Base-by-base conservation (phyloP, 53 echinoderm and acorn worm species). In the Astropecten irregularis region DNA sequence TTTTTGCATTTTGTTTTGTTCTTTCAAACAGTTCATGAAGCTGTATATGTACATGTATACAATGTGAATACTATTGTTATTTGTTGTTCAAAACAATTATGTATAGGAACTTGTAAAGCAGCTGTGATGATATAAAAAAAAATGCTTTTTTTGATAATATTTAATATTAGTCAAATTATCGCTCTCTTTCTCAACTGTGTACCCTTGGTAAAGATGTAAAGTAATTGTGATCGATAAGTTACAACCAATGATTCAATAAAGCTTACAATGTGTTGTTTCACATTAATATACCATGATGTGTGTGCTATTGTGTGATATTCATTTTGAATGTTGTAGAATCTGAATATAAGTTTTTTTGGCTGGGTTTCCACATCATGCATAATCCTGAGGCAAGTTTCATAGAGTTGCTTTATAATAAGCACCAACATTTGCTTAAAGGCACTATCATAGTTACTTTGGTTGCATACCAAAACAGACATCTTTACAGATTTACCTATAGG, bases 41-140 rank as follows among this genome's bases (percentile, higher is more conserved):
- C 29, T 42, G 61, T 79, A 47, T 79, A 79, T 18, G 61, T 79
- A 79, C 44, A 47, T 79, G 61, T 18, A 79, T 79, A 79, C 44
- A 79, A 31, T 79, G 79, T 61, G 79, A 19, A 79, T 79, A 77
- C n/a, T 77, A 79, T 21, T 79, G 61, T 62, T 79, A 60, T 44
- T 61, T 60, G 46, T 48, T 61, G 47, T 79, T 79, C n/a, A 20
- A 29, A 31, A 31, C 48, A 16, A 31, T 28, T 27, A 27, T 77
- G n/a, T n/a, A 28, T n/a, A 42, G 22, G 38, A 40, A 47, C 22
- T 46, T 60, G 47, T 29, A n/a, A 79, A 44, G 79, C 79, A 79
- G 79, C 79, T 62, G 60, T 79, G 61, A 25, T 57, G 55, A n/a
- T n/a, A n/a, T n/a, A n/a, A n/a, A n/a, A n/a, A 60, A 56, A 29